Conservation (phyloP, 1,140 invertebrate genomes). For the Wasmannia auropunctata region DNA sequence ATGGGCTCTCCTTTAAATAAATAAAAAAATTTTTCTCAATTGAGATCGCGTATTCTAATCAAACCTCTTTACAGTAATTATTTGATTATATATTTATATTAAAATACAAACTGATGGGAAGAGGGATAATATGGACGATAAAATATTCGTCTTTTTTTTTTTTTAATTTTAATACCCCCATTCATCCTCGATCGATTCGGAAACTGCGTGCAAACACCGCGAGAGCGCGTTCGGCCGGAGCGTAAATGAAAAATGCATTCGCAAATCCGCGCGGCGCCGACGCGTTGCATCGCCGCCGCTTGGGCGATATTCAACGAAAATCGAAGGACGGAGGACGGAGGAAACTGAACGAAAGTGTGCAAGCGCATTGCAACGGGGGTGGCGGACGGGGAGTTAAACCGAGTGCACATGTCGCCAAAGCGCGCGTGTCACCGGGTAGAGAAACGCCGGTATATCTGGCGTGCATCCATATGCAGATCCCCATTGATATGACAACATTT, state of each 20-base stretch:
- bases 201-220: constrained; percentile 4
- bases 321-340: constrained; percentile 29
- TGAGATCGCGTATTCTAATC: not conserved
- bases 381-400: constrained; percentile 59
- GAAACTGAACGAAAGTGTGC: not conserved
- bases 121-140: not conserved
- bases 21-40: not conserved
- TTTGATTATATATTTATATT: not conserved
- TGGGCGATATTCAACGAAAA: constrained; percentile 33
- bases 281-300: not conserved
- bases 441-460: constrained; percentile 77
- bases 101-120: no score
- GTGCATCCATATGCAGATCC: constrained; percentile 85
- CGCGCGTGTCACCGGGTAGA: constrained; percentile 77
- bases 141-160: not conserved
- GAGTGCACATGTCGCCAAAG: constrained; percentile 81
- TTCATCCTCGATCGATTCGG: not conserved
- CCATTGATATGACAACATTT: constrained; percentile 86
- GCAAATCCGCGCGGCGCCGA: constrained; percentile 11
- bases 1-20: not conserved
- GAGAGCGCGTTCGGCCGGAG: constrained; percentile 4
- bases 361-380: not conserved
- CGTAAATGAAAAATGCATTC: constrained; percentile 41
- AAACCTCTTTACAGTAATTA: no score
- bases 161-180: not conserved